Conservation (phyloP, 1,140 invertebrate species). For the Platyura marginata region DNA sequence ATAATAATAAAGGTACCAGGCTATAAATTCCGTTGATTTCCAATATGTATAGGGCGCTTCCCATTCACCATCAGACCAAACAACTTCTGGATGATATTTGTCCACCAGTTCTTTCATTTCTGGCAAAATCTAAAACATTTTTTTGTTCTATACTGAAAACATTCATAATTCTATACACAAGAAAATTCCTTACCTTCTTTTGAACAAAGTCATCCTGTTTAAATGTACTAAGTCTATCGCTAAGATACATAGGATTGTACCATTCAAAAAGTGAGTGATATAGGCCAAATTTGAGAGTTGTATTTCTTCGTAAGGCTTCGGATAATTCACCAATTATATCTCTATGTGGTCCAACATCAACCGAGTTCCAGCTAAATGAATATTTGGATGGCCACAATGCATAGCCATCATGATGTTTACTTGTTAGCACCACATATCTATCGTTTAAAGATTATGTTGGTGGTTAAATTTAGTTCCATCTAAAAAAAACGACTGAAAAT, state of each 20-base stretch:
- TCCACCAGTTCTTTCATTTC: constrained; percentile 57
- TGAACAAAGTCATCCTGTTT: not conserved
- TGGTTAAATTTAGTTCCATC: not conserved
- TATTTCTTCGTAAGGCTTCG: constrained; percentile 41
- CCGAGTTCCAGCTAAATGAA: constrained; percentile 79
- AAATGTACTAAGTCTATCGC: constrained; percentile 38
- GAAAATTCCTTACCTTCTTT: constrained; percentile 9
- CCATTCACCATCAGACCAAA: constrained; percentile 93
- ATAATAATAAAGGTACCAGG: no score
- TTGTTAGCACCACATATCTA: constrained; percentile 77
- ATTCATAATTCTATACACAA: no score
- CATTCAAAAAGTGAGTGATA: constrained; percentile 86
- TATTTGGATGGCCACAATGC: constrained; percentile 75
- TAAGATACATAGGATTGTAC: constrained; percentile 71
- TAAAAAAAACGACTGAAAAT: not conserved
- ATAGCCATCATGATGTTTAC: constrained; percentile 83
- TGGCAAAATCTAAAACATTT: constrained; percentile 31
- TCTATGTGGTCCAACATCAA: constrained; percentile 65
- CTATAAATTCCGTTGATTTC: constrained; percentile 58
- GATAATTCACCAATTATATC: constrained; percentile 53
- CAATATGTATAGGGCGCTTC: constrained; percentile 66
- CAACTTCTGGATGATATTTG: constrained; percentile 67
- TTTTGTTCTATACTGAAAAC: no score
- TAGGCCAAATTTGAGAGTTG: constrained; percentile 56
- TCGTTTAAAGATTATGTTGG: constrained; percentile 9